phyloP scores from a whole-genome alignment of 2,797 vertebrate genomes.

The Cyclopterus lumpus region DNA sequence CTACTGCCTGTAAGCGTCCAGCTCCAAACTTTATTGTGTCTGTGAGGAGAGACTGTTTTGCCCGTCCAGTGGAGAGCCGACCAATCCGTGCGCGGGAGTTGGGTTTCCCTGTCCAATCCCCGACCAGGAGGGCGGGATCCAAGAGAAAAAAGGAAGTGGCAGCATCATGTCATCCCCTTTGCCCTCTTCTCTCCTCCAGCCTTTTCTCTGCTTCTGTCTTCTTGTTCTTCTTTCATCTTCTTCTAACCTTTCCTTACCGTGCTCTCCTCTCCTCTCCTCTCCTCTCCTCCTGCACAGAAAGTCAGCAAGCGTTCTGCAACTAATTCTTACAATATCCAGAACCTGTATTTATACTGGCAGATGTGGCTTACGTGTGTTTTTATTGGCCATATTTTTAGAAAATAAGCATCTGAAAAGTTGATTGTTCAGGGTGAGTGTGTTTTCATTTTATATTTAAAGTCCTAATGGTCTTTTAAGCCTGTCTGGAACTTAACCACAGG shows the following conservation, averaged over 20 bases:
- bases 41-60: conserved; percentile 58
- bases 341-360: conserved; percentile 53
- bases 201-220: not conserved
- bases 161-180: conserved; percentile 24
- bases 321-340: conserved; percentile 57
- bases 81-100: conserved; percentile 72
- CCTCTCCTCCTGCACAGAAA: conserved; percentile 24
- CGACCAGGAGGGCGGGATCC: conserved; percentile 69
- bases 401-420: conserved; percentile 49
- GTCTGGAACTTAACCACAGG: conserved; percentile 70
- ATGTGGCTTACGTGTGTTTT: conserved; percentile 59
- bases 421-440: conserved; percentile 11
- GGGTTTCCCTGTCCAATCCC: conserved; percentile 72
- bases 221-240: not conserved
- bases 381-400: conserved; percentile 65
- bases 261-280: not conserved
- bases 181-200: conserved; percentile 5
- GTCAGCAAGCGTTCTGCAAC: conserved; percentile 33
- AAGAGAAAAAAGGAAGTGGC: conserved; percentile 46
- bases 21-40: conserved; percentile 76
- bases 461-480: conserved; percentile 61
- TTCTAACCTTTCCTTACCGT: not conserved
- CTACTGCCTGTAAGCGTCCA: conserved; percentile 50
- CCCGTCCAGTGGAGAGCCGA: conserved; percentile 40
- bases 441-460: conserved; percentile 64